Evolutionary conservation across 2,888 invertebrate genomes (phyloP).

Genomic region (Stomorhina lunata): DNA sequence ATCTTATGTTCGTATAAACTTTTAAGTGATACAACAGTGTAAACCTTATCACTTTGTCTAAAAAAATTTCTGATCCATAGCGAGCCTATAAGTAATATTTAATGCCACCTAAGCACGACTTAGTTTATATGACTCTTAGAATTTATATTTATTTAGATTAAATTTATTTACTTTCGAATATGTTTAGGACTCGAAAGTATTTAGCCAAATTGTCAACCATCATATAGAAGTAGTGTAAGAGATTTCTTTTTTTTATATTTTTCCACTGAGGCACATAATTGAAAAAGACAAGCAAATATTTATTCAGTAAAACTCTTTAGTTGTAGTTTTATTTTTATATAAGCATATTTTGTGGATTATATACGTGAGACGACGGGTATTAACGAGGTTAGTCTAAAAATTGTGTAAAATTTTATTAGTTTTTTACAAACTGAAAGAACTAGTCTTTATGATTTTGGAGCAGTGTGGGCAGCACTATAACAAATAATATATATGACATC

Average conservation of each 20-base stretch:
- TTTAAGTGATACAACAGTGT: no score
- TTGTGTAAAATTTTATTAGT: no score
- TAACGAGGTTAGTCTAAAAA: neutral
- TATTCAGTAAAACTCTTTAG: conserved; percentile 17
- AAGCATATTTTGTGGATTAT: neutral
- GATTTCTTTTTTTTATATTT: conserved; percentile 52
- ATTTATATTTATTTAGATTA: no score
- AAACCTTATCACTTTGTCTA: no score
- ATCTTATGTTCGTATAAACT: no score
- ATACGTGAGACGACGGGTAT: conserved; percentile 1
- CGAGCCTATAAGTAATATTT: no score
- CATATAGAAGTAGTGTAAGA: neutral
- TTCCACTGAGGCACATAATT: conserved; percentile 56
- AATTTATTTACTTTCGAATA: neutral
- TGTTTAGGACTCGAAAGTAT: conserved; percentile 5
- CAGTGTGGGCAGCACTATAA: no score
- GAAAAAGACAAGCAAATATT: conserved; percentile 57
- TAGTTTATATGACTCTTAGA: no score
- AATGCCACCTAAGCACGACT: conserved; percentile 49
- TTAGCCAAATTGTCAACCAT: conserved; percentile 23
- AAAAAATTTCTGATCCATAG: no score
- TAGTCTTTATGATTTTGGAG: no score
- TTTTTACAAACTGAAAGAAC: no score
- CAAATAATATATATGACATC: no score
- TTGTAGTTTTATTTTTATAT: neutral